phyloP scores from a whole-genome alignment of 2,888 invertebrate species.

The Sipunculus nudus region DNA sequence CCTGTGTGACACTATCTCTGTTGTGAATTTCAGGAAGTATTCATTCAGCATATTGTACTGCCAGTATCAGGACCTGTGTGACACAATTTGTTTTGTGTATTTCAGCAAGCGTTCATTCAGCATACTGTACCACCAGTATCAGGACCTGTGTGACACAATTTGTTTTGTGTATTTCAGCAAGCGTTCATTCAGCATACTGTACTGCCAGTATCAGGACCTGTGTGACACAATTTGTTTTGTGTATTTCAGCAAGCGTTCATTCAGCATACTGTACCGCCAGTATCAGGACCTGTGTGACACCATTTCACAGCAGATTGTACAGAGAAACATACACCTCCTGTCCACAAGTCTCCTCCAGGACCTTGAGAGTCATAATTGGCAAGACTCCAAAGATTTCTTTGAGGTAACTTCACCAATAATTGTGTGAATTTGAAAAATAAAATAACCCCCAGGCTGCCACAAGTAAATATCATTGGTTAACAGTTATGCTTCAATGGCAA shows the following conservation, averaged over 20 bases:
- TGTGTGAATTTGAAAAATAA: neutral
- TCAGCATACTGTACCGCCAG: conserved; percentile 53
- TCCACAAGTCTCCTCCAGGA: conserved; percentile 58
- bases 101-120: too few relatives aligned
- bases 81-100: too few relatives aligned
- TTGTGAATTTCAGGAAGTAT: too few relatives aligned
- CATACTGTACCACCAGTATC: too few relatives aligned
- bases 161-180: too few relatives aligned
- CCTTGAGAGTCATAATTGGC: conserved; percentile 60
- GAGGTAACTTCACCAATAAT: conserved; percentile 46
- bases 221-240: conserved; percentile 54
- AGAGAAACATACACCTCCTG: conserved; percentile 54
- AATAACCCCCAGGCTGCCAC: neutral
- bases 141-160: too few relatives aligned
- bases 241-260: conserved; percentile 57
- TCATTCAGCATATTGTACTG: too few relatives aligned
- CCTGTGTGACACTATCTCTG: too few relatives aligned
- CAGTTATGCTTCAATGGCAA: too few relatives aligned
- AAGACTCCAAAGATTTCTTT: conserved; percentile 59
- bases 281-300: conserved; percentile 56
- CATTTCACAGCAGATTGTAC: conserved; percentile 49
- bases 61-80: too few relatives aligned
- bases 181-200: conserved; percentile 50
- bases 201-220: conserved; percentile 57
- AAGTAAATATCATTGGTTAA: too few relatives aligned